Base-by-base conservation (phyloP, 2,797 vertebrate species). In the Aselliscus stoliczkanus region DNA sequence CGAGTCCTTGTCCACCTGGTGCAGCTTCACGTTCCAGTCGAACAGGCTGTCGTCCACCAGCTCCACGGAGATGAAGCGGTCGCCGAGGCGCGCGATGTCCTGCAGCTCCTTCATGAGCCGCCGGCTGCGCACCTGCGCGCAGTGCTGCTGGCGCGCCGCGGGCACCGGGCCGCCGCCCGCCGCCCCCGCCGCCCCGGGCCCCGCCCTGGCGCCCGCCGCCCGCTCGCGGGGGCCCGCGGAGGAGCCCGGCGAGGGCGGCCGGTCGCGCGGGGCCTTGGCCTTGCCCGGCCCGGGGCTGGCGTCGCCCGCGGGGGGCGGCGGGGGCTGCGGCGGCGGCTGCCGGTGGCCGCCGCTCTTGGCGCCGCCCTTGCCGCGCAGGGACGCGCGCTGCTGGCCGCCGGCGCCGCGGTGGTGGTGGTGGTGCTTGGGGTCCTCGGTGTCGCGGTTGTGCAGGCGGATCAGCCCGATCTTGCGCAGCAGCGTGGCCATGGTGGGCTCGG, bases 1-100 rank as follows among this genome's bases (percentile, higher is more conserved):
- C 86, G 99, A 99, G 99, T 99, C 99, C 98, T 99, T 99, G 99
- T 99, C 99, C 98, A 99, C 99, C 98, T 99, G 99, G 99, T 99
- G 99, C 98, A 99, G 99, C 99, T 99, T 99, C 98, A 99, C 99
- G 98, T 99, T 99, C 99, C 99, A 99, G 99, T 99, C 99, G 97
- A 99, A 99, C 96, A 99, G 99, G 98, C 99, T 99, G 98, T 99
- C 99, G 98, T 99, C 99, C 98, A 99, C 99, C 98, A 99, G 99
- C 99, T 99, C 99, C 98, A 99, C 99, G 6, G 99, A 99, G 98
- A 99, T 99, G 99, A 99, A 99, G 99, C 99, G 99, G 98, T 99
- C 99, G 96, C 99, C 99, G 92, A 99, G 98, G 98, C 99, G 99
- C 97, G 99, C 98, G 98, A 99, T 99, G 99, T 99, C 99, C 98